Evolutionary conservation across 2,888 invertebrate species (phyloP).

Genomic region (Mesochorus sp.): DNA sequence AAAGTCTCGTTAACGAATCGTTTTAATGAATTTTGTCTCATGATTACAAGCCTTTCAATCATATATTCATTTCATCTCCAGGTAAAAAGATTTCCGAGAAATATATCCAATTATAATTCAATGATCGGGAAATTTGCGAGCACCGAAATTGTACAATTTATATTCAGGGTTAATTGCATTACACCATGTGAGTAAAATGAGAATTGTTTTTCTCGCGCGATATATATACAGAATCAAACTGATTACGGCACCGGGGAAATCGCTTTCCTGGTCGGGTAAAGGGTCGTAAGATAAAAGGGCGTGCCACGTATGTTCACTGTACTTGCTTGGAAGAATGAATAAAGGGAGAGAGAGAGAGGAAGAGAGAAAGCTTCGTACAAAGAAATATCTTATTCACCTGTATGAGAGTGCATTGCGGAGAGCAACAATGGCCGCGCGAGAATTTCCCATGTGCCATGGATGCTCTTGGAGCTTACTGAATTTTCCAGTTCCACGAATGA

Average conservation of each 20-base stretch:
- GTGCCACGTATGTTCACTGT: constrained; percentile 10
- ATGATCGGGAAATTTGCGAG: no score
- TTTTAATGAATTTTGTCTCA: neutral
- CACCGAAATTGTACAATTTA: no score
- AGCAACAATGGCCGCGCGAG: constrained; percentile 55
- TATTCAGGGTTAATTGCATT: constrained; percentile 28
- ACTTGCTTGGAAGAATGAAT: constrained; percentile 26
- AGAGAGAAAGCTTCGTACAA: constrained; percentile 58
- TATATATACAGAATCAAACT: neutral
- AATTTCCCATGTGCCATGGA: constrained; percentile 59
- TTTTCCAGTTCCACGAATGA: constrained; percentile 47
- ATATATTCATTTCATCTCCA: neutral
- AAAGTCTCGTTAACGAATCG: neutral
- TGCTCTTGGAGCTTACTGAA: constrained; percentile 52
- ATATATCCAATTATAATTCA: no score
- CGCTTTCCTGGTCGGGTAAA: neutral
- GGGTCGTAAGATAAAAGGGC: neutral
- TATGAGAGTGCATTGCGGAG: constrained; percentile 49
- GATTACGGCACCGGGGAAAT: constrained; percentile 34
- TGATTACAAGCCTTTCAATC: neutral
- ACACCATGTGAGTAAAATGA: neutral
- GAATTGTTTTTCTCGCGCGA: constrained; percentile 13
- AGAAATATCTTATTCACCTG: constrained; percentile 57
- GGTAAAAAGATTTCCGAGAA: no score
- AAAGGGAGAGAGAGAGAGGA: constrained; percentile 3